Evolutionary conservation across 1,140 invertebrate species (phyloP).

Genomic region (Drosophila athabasca): DNA sequence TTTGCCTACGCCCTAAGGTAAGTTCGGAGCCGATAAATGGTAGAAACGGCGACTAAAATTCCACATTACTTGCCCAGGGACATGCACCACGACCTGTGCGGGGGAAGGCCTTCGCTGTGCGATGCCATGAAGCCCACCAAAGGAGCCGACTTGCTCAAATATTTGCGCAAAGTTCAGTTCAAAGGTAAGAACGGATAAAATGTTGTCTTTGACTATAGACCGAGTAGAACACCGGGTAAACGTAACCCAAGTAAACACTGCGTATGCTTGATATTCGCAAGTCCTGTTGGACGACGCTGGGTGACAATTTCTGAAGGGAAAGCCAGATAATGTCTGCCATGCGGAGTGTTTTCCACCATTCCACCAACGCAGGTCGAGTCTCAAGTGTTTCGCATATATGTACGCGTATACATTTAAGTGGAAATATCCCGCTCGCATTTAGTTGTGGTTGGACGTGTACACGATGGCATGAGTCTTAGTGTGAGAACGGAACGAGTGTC

Average conservation of each 20-base stretch:
- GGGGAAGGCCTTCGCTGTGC: slow-evolving; percentile 90
- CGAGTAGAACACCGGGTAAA: slow-evolving; percentile 3
- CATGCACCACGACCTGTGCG: slow-evolving; percentile 93
- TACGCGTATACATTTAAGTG: slow-evolving; percentile 57
- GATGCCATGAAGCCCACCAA: slow-evolving; percentile 94
- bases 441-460: slow-evolving; percentile 7
- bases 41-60: not conserved
- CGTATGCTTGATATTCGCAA: no score
- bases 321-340: no score
- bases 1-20: slow-evolving; percentile 94
- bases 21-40: slow-evolving; percentile 21
- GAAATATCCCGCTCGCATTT: slow-evolving; percentile 32
- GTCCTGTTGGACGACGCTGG: no score
- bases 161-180: slow-evolving; percentile 93
- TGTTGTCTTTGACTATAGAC: not conserved
- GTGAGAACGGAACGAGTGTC: not conserved
- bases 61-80: slow-evolving; percentile 85
- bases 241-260: not conserved
- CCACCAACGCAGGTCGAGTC: not conserved
- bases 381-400: slow-evolving; percentile 60
- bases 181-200: slow-evolving; percentile 86
- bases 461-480: not conserved
- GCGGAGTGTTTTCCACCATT: no score
- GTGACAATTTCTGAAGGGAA: no score
- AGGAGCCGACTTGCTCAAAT: slow-evolving; percentile 91